phyloP scores from a whole-genome alignment of 2,113 vertebrate genomes.

The Pogona vitticeps region DNA sequence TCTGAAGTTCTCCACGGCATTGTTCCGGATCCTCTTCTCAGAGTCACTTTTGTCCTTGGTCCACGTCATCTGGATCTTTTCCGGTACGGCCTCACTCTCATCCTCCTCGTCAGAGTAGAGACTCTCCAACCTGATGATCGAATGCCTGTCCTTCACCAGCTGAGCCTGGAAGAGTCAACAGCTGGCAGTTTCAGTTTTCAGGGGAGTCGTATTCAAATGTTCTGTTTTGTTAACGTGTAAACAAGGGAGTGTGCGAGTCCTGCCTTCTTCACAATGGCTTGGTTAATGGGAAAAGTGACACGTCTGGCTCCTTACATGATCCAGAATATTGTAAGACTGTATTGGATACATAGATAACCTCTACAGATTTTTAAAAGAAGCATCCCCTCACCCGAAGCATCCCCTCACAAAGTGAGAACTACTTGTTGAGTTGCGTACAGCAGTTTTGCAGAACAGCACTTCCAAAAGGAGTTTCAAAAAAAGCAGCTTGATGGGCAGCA shows the following conservation, averaged over 20 bases:
- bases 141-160: constrained; percentile 95
- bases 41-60: constrained; percentile 88
- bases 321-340: too few species aligned
- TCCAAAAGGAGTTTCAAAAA: not conserved
- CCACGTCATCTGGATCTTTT: constrained; percentile 98
- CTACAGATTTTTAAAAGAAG: too few species aligned
- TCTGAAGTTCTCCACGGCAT: constrained; percentile 88
- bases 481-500: too few species aligned
- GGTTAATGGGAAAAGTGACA: too few species aligned
- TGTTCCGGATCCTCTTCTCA: constrained; percentile 83
- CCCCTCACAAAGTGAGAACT: too few species aligned
- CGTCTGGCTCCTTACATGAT: too few species aligned
- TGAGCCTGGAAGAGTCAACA: constrained; percentile 83
- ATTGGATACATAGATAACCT: too few species aligned
- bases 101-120: constrained; percentile 96
- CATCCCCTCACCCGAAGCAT: too few species aligned
- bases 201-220: not conserved
- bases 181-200: not conserved
- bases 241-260: too few species aligned
- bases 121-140: constrained; percentile 88
- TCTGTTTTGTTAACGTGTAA: too few species aligned
- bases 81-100: constrained; percentile 79
- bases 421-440: too few species aligned
- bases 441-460: not conserved
- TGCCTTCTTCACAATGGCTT: too few species aligned